Evolutionary conservation across 2,113 vertebrate genomes (phyloP).

Genomic region (Platysteira castanea): DNA sequence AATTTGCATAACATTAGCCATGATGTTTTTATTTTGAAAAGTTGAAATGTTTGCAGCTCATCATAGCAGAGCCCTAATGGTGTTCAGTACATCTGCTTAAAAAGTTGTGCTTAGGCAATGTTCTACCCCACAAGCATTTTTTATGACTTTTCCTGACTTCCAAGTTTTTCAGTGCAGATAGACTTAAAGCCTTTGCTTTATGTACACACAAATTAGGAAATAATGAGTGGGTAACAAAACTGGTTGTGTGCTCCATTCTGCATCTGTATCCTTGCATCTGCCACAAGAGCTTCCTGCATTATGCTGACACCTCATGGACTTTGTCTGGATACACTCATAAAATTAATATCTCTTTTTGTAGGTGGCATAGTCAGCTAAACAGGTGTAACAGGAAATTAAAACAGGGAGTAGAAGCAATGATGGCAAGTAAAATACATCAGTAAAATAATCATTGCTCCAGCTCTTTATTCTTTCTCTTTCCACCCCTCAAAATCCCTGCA

Average conservation of each 20-base stretch:
- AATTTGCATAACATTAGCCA: constrained; percentile 71
- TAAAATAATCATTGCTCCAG: background rate
- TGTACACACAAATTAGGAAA: background rate
- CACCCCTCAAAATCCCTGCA: background rate
- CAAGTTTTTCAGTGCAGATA: constrained; percentile 17
- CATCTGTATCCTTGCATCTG: background rate
- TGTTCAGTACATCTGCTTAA: constrained; percentile 63
- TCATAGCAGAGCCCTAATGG: constrained; percentile 61
- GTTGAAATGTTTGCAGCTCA: constrained; percentile 67
- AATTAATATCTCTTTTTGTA: constrained; percentile 12
- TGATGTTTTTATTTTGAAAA: constrained; percentile 70
- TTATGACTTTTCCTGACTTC: constrained; percentile 52
- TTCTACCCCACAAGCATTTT: constrained; percentile 44
- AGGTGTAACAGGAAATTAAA: constrained; percentile 7
- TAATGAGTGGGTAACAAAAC: background rate
- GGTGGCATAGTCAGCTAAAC: constrained; percentile 20
- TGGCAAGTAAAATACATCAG: background rate
- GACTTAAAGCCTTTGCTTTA: constrained; percentile 25
- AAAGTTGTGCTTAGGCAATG: constrained; percentile 53
- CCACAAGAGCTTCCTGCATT: background rate
- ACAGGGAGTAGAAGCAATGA: background rate
- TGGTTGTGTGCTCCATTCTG: background rate
- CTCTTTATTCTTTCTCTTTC: background rate
- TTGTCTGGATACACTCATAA: background rate
- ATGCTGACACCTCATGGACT: background rate